Percentiles rank a stretch among this genome's conserved stretches.
phyloP scores from a whole-genome alignment of 2,797 vertebrate genomes.

The Numenius phaeopus region DNA sequence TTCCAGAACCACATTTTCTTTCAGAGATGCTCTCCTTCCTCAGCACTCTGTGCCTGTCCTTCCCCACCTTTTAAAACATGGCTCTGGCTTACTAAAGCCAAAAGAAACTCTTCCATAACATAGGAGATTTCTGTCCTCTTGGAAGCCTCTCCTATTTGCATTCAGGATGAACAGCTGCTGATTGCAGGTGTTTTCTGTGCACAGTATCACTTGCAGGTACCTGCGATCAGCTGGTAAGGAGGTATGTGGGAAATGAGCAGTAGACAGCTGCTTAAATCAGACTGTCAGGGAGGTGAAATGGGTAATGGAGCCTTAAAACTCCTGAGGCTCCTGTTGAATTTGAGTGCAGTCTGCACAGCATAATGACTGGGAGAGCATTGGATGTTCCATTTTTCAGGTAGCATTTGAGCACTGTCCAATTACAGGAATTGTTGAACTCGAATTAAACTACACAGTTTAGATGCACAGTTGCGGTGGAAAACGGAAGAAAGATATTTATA shows the following conservation, averaged over 20 bases:
- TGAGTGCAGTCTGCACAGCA: neutral
- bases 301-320: neutral
- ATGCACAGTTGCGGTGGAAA: neutral
- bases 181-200: neutral
- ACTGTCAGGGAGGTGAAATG: neutral
- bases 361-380: neutral
- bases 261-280: neutral
- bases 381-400: neutral
- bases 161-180: neutral
- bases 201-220: neutral
- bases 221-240: neutral
- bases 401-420: neutral
- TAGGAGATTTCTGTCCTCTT: neutral
- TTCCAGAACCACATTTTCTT: neutral
- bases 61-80: neutral
- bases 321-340: neutral
- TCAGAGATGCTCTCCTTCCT: neutral
- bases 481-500: neutral
- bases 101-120: neutral
- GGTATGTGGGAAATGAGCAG: neutral
- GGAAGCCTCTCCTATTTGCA: neutral
- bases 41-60: neutral
- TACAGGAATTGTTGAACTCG: neutral
- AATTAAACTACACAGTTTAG: neutral
- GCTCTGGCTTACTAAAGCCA: neutral